phyloP scores from a whole-genome alignment of 2,797 vertebrate genomes.

The Pristis pectinata region DNA sequence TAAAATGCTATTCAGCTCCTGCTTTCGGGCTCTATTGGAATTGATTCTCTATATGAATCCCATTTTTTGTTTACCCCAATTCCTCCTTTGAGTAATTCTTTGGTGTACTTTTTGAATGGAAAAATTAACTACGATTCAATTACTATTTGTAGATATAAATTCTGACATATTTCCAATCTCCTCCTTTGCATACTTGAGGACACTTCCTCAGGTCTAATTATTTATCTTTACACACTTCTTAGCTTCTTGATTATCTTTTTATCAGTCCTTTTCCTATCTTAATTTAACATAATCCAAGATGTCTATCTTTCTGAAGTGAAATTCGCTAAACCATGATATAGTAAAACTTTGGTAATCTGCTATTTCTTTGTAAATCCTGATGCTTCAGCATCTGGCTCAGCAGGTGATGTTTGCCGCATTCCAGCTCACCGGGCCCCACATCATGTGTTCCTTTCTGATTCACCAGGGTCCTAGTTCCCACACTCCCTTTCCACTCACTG shows the following conservation, averaged over 20 bases:
- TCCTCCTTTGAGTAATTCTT: neutral
- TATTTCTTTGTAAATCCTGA: no score
- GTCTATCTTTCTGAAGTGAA: neutral
- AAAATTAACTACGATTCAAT: neutral
- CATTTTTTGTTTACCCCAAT: neutral
- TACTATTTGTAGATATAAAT: neutral
- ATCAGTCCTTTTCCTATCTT: neutral
- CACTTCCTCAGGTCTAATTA: neutral
- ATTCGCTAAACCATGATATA: neutral
- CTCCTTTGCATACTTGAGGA: neutral
- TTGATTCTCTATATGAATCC: neutral
- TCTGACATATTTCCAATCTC: neutral
- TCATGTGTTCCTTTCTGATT: no score
- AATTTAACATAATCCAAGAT: neutral
- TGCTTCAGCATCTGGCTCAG: no score
- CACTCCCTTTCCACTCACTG: no score
- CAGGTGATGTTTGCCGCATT: no score
- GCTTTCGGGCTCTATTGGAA: no score
- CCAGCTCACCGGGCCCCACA: no score
- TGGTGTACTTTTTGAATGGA: neutral
- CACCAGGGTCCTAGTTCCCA: no score
- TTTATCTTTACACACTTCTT: neutral
- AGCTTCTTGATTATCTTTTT: neutral
- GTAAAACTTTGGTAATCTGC: no score
- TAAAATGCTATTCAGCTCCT: no score